Conservation (phyloP, 2,797 vertebrate genomes). For the Clarias fuscus region DNA sequence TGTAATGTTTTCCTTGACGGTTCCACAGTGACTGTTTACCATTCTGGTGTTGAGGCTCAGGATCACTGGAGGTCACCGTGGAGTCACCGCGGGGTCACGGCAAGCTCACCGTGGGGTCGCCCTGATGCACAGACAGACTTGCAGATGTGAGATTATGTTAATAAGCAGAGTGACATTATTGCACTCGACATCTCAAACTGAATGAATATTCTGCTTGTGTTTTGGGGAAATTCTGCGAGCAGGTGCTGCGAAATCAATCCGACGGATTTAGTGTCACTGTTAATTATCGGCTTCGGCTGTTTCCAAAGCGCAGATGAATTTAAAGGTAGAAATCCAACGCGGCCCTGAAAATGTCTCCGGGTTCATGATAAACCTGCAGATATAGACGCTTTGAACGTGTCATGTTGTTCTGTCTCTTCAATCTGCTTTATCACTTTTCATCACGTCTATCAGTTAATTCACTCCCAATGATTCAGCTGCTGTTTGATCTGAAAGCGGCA, state of each 20-base stretch:
- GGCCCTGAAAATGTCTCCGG: neutral
- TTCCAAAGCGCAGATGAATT: conserved; percentile 1
- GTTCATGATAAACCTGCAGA: neutral
- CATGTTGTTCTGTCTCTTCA: neutral
- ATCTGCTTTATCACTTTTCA: neutral
- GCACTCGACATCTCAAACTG: neutral
- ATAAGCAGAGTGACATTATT: neutral
- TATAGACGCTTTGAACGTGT: neutral
- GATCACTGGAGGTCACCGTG: neutral
- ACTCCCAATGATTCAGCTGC: neutral
- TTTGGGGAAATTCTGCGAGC: neutral
- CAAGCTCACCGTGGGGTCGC: neutral
- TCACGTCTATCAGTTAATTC: neutral
- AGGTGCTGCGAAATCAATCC: neutral
- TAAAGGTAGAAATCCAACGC: neutral
- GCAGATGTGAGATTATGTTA: neutral
- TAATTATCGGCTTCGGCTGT: conserved; percentile 38
- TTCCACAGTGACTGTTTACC: neutral
- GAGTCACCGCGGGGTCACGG: neutral
- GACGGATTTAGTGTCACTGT: neutral
- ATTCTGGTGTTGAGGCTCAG: neutral
- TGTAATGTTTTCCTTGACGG: neutral
- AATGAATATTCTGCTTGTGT: conserved; percentile 7
- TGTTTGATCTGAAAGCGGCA: neutral
- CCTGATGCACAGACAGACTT: neutral